Percentiles rank a stretch among this genome's conserved stretches.
These are phyloP conservation scores for Petrocephalus schoutedeni DNA, from an alignment of 2,797 vertebrate species.

Conservation along the genomic window DNA sequence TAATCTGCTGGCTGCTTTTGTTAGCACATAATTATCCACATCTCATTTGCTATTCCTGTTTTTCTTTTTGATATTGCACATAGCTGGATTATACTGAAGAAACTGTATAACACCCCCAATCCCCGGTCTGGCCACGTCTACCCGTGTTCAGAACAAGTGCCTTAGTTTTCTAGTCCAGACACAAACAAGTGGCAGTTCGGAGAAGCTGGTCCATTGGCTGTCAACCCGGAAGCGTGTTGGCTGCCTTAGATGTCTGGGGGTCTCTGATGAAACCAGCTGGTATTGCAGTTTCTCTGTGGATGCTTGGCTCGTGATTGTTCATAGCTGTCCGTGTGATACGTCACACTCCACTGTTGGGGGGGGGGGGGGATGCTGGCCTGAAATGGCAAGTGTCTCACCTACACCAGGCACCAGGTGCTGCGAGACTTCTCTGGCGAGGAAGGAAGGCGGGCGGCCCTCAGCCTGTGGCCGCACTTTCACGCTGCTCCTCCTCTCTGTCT, in stretches of 20 bases:
- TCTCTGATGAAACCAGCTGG: neutral
- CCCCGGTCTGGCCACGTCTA: conserved; percentile 38
- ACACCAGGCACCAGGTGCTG: conserved; percentile 30
- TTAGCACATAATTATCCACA: conserved; percentile 39
- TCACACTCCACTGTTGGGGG: neutral
- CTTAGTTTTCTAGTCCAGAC: neutral
- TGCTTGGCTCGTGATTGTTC: neutral
- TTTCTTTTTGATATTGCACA: conserved; percentile 42
- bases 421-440: neutral
- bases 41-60: conserved; percentile 34
- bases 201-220: neutral
- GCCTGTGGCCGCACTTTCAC: conserved; percentile 5
- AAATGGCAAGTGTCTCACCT: neutral
- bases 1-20: conserved; percentile 41
- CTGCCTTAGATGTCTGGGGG: neutral
- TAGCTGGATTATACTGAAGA: conserved; percentile 50
- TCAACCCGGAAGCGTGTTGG: neutral
- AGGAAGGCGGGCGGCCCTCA: neutral
- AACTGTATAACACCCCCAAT: conserved; percentile 49
- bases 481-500: conserved; percentile 18
- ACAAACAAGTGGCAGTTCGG: neutral
- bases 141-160: neutral
- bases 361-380: neutral
- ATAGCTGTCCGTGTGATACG: neutral
- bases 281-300: neutral